Conservation (phyloP, 2,113 vertebrate genomes). For the Acanthochromis polyacanthus region DNA sequence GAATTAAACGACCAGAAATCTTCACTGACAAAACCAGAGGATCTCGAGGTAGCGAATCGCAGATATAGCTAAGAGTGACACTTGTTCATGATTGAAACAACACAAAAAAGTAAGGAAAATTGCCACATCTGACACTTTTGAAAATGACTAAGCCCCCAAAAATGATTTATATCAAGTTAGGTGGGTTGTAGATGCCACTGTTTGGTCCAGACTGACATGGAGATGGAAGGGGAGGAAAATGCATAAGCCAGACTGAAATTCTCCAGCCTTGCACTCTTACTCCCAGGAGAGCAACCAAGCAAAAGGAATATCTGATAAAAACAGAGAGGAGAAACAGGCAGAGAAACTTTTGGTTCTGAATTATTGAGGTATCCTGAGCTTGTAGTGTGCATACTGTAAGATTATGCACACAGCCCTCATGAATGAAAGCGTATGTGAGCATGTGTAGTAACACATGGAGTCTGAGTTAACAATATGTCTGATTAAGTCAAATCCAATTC, state of each 20-base stretch:
- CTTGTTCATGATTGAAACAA: background rate
- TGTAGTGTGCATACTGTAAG: constrained; percentile 47
- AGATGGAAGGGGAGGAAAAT: constrained; percentile 53
- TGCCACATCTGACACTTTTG: background rate
- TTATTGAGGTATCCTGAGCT: constrained; percentile 75
- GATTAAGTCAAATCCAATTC: constrained; percentile 26
- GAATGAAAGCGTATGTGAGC: constrained; percentile 25
- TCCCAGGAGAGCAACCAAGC: constrained; percentile 65
- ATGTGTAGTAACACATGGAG: background rate
- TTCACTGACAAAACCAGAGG: too few species aligned
- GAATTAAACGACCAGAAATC: too few species aligned
- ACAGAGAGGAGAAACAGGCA: constrained; percentile 58
- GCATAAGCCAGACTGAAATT: constrained; percentile 70
- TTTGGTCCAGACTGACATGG: constrained; percentile 64
- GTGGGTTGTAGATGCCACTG: constrained; percentile 37
- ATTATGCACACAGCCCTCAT: constrained; percentile 28
- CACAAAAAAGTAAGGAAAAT: background rate
- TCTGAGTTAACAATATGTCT: constrained; percentile 16
- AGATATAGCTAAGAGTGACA: too few species aligned
- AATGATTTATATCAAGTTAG: constrained; percentile 28
- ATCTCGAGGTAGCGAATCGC: too few species aligned
- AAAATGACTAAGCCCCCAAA: constrained; percentile 14
- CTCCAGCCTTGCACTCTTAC: constrained; percentile 58
- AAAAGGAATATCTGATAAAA: constrained; percentile 85
- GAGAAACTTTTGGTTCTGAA: constrained; percentile 73